Evolutionary conservation across 1,140 invertebrate species (phyloP), one percentile per base, ranked within the genome.

Genomic region (Psilanteris sp.): DNA sequence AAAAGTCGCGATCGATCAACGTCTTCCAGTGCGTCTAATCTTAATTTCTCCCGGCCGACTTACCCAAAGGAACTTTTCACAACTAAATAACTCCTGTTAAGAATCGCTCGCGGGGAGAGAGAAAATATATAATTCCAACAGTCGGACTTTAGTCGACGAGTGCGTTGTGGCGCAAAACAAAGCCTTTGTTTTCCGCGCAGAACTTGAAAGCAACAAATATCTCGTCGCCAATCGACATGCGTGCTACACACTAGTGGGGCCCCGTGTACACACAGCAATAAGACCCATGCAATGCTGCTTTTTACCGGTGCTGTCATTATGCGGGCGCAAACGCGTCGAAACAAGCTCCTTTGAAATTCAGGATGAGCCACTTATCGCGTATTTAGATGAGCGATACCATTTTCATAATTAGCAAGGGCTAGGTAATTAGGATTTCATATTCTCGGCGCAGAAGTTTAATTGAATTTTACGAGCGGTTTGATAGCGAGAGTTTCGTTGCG

Each of bases 181-280:
- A 83, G 81, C 82, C 81, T 85, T 84, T 85, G 81, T 85, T 84
- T 85, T 79, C 79, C 61, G 74, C 79, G 81, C 79, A 81, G 80
- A 79, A 80, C 84, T 83, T 78, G 79, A 84, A 86, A 84, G 82
- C 77, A 87, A 87, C 83, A 88, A 87, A 87, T 88, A 88, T 88
- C 85, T 87, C 64, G 61, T 54, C 66, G 75, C 50, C 43, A 82
- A 87, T 88, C 85, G 81, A 86, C 87, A 88, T 86, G 85, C 86
- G 81, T 87, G 79, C 73, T 61, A 57, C 77, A 81, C 70, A 80
- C 67, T 57, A 36, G 57, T 34, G 24, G 44, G 64, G 71, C 50
- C 61, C 50, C 52, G 61, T 46, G 50, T 71, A 52, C 48, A 57
- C 57, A 73, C 32, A 29, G 29, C 18, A n/a, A n/a, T n/a, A 27